Percentiles rank a stretch among this genome's conserved stretches.
Conservation (phyloP, 2,113 vertebrate genomes). For the Dasypus novemcinctus region DNA sequence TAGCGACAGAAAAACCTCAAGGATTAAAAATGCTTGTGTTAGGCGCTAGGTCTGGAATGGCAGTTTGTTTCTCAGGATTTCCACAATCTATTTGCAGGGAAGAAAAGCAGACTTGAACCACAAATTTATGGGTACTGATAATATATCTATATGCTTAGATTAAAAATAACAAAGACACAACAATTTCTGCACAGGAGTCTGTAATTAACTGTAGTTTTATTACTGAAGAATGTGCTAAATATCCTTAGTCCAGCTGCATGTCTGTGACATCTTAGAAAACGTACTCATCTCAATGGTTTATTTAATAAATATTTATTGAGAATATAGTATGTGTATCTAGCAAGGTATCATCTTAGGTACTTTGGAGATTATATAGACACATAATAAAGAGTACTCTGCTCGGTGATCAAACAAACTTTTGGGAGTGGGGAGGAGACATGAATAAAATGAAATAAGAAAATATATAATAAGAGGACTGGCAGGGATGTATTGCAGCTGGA, state of each 20-base stretch:
- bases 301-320: slow-evolving; percentile 23
- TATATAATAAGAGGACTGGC: neutral
- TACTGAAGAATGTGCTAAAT: slow-evolving; percentile 22
- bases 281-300: slow-evolving; percentile 25
- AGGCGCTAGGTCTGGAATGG: slow-evolving; percentile 39
- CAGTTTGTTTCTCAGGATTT: slow-evolving; percentile 41
- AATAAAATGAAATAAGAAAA: neutral
- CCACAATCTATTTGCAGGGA: neutral
- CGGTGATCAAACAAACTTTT: neutral
- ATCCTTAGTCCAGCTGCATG: neutral
- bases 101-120: neutral
- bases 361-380: neutral
- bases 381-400: neutral
- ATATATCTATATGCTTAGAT: neutral
- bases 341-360: neutral
- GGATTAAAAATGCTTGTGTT: slow-evolving; percentile 46
- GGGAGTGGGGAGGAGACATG: neutral
- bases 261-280: slow-evolving; percentile 5
- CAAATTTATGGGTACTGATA: neutral
- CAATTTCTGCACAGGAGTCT: neutral
- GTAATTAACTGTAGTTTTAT: slow-evolving; percentile 41
- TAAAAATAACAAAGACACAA: neutral
- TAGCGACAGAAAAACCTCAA: slow-evolving; percentile 44
- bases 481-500: neutral
- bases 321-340: neutral